Base-by-base conservation (phyloP, 2,113 vertebrate species). In the Menura novaehollandiae region DNA sequence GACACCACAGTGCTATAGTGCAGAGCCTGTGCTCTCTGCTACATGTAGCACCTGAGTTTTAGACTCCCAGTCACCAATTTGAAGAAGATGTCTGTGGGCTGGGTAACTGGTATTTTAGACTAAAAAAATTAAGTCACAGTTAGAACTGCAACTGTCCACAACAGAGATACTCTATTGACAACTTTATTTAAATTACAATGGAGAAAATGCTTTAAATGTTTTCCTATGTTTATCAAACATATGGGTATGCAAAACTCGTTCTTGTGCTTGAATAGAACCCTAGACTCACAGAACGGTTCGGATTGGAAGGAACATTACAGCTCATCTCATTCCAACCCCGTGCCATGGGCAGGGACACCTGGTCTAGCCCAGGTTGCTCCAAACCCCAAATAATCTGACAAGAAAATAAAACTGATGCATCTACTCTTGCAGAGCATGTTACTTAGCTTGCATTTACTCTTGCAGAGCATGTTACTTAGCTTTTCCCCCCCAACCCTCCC, bases 21-120 rank as follows among this genome's bases (percentile, higher is more conserved):
- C 46, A 59, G 20, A 87, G 39, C 23, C 56, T 59, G 24, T 39
- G n/a, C 33, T 66, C 19, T 27, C 30, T 8, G 52, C 15, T 59
- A n/a, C 23, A 23, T 0, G 0, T 10, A 62, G 32, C 13, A 51
- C 20, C 56, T 13, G 19, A 73, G 7, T 19, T 64, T 26, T 63
- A 63, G 43, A 71, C 26, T 76, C 33, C 35, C 27, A 46, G 69
- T 16, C 64, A 64, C 35, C 2, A 3, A 4, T 23, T 18, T 58
- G 10, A 62, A n/a, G 32, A 44, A 39, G 28, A 68, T 75, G 21
- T 74, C 46, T 53, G 16, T 15, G 24, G 39, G 41, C 33, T 33
- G 47, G 7, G 23, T 55, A 81, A 74, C 3, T 64, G n/a, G 13
- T 44, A 67, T 22, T 85, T 79, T 43, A 68, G 15, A 74, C 55